Evolutionary conservation across 2,113 vertebrate species (phyloP).

Genomic region (Rhagologus leucostigma): DNA sequence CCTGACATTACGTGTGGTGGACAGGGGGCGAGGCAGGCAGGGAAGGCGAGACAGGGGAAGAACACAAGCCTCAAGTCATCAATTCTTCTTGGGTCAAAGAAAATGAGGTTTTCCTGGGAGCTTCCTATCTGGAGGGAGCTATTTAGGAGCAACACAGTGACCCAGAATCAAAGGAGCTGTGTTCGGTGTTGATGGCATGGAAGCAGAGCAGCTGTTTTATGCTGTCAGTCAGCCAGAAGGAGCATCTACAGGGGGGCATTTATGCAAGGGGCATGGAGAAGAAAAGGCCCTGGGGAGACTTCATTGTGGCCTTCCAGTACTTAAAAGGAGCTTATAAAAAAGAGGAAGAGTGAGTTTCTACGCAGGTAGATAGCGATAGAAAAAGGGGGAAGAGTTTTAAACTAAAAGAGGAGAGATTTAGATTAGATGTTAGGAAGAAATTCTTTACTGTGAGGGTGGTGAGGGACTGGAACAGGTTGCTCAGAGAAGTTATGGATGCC

Average conservation of each 20-base stretch:
- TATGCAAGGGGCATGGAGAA: not conserved
- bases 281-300: not conserved
- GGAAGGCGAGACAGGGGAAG: not conserved
- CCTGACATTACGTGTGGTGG: not conserved
- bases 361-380: not conserved
- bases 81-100: not conserved
- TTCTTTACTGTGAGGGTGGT: not conserved
- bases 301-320: not conserved
- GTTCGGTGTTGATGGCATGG: not conserved
- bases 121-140: not conserved
- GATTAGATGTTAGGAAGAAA: not conserved
- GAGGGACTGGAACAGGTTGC: not conserved
- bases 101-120: not conserved
- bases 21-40: not conserved
- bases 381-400: not conserved
- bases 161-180: not conserved
- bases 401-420: not conserved
- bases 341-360: not conserved
- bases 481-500: not conserved
- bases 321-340: not conserved
- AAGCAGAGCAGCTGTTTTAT: not conserved
- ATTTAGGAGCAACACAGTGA: not conserved
- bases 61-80: not conserved
- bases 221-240: not conserved
- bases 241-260: not conserved